Base-by-base conservation (phyloP, 2,888 invertebrate genomes). In the Matsumyia berberina region DNA sequence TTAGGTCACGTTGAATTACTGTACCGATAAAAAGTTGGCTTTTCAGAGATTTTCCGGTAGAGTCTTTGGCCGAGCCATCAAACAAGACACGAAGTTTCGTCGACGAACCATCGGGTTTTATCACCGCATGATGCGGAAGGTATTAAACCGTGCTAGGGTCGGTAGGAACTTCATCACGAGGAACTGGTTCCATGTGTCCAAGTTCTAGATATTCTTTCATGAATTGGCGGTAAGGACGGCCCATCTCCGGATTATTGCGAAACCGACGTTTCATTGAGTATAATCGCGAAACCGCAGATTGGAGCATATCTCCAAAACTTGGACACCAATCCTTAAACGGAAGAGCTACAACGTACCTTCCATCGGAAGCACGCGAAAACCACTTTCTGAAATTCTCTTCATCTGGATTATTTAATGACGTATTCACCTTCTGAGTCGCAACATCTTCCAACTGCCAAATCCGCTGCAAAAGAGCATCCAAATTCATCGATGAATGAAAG, bases 111-210 rank as follows among this genome's bases (percentile, higher is more conserved):
- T 76, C 78, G 2, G 86, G 64, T 44, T 85, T 86, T 0, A 86
- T 55, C 2, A 86, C 83, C 1, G 86, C 82, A 58, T 87, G 86
- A 35, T 87, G 83, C 9, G 86, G 64, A n/a, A 86, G 51, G 29
- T 87, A 87, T 55, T 76, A 85, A 7, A 15, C 24, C 2, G 5
- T 8, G 7, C 44, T 7, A 4, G 55, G 4, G 6, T 8, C 37
- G n/a, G 2, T 7, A 12, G 19, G 15, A 7, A 58, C 0, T 12
- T 42, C 5, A 29, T 15, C 9, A 19, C 1, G n/a, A 24, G 76
- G 42, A 66, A 77, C 51, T n/a, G 6, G 49, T 24, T 60, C 39
- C 77, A 78, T 69, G 12, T 62, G 69, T 5, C 58, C 60, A 17
- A 69, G 55, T 1, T 49, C 24, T 0, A 77, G 37, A 53, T 77